Conservation (phyloP, 92 coral and sea anemone species). For the Pocillopora grandis region DNA sequence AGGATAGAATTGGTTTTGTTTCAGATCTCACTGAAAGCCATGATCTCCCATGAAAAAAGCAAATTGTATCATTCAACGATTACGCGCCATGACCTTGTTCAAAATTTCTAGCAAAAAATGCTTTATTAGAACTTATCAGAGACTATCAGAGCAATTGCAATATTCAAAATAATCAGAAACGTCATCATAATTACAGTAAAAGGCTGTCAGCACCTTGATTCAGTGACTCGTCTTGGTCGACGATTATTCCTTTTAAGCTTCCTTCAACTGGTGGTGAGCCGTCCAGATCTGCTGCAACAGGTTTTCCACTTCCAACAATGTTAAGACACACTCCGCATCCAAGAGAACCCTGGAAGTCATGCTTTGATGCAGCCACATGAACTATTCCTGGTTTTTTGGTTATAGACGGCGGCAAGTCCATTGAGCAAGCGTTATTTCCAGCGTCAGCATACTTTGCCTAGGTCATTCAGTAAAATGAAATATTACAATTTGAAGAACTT, state of each 20-base stretch:
- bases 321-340: conserved; percentile 81
- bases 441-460: conserved; percentile 60
- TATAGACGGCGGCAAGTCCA: conserved; percentile 72
- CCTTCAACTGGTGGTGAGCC: conserved; percentile 75
- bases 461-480: neutral
- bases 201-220: conserved; percentile 54
- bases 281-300: conserved; percentile 61
- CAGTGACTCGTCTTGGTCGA: conserved; percentile 67
- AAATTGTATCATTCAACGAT: no score
- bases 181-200: neutral
- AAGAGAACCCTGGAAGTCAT: conserved; percentile 68
- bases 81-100: no score
- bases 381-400: conserved; percentile 57
- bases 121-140: no score
- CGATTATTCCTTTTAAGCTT: conserved; percentile 56
- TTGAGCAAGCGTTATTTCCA: conserved; percentile 58
- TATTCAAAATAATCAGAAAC: neutral
- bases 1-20: no score
- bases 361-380: conserved; percentile 63
- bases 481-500: neutral
- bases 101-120: no score
- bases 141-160: neutral
- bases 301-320: conserved; percentile 57
- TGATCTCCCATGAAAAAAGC: no score
- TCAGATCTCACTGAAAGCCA: no score